Evolutionary conservation across 2,888 invertebrate species (phyloP).

Genomic region (Acanthosepion lycidas): DNA sequence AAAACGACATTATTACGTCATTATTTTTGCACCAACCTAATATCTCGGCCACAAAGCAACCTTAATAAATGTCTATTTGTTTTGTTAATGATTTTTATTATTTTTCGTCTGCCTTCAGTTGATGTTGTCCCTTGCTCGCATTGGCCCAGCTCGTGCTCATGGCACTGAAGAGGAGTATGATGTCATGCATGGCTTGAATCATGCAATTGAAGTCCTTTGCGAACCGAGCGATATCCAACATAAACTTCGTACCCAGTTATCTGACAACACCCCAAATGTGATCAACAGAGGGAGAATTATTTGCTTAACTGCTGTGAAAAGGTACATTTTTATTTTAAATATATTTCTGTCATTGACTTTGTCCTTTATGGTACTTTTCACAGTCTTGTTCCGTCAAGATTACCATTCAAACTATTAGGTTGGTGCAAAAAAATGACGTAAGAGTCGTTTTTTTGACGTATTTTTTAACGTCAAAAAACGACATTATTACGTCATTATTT

Average conservation of each 20-base stretch:
- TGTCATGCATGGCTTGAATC: constrained; percentile 87
- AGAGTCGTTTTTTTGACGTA: too few species aligned
- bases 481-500: too few species aligned
- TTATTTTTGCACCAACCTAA: too few species aligned
- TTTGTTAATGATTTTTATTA: neutral
- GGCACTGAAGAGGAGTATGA: constrained; percentile 64
- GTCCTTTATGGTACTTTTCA: too few species aligned
- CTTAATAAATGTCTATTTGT: neutral
- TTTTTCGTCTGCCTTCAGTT: constrained; percentile 77
- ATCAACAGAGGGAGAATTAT: constrained; percentile 86
- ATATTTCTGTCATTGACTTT: too few species aligned
- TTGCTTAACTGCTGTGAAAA: constrained; percentile 89
- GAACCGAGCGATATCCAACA: constrained; percentile 87
- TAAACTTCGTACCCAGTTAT: constrained; percentile 77
- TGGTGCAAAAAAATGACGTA: too few species aligned
- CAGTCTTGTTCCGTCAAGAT: too few species aligned
- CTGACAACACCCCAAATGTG: constrained; percentile 75
- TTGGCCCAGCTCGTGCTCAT: constrained; percentile 81
- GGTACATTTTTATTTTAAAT: constrained; percentile 57
- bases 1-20: too few species aligned
- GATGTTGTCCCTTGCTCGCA: constrained; percentile 86
- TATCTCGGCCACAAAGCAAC: neutral
- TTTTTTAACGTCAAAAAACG: too few species aligned
- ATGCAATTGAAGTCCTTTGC: constrained; percentile 88
- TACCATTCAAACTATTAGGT: too few species aligned